phyloP scores from a whole-genome alignment of 2,113 vertebrate species.

The Pelobates fuscus region DNA sequence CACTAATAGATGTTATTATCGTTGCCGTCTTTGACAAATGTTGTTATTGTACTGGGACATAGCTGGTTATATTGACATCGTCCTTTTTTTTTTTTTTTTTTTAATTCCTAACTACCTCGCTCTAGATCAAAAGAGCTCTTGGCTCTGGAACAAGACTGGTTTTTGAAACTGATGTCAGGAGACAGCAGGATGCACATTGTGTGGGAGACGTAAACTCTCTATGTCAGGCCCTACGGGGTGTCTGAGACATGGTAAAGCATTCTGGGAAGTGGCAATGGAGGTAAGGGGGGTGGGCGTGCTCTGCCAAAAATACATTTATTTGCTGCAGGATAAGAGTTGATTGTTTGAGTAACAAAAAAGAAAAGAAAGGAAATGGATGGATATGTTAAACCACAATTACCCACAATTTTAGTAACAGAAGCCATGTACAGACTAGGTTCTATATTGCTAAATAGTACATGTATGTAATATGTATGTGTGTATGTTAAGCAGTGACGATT shows the following conservation, averaged over 20 bases:
- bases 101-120: background rate
- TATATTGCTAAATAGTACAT: no score
- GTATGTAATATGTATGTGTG: no score
- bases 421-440: no score
- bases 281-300: background rate
- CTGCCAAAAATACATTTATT: constrained; percentile 10
- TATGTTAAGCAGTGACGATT: no score
- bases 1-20: no score
- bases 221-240: constrained; percentile 39
- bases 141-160: constrained; percentile 2
- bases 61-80: no score
- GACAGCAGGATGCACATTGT: constrained; percentile 34
- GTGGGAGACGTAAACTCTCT: constrained; percentile 41
- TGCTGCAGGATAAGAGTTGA: background rate
- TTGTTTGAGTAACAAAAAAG: constrained; percentile 5
- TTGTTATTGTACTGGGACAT: no score
- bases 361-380: constrained; percentile 2
- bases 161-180: constrained; percentile 26
- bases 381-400: constrained; percentile 10
- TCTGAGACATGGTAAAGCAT: constrained; percentile 24
- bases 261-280: background rate
- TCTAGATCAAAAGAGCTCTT: constrained; percentile 12
- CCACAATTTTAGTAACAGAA: no score
- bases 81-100: no score
- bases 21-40: no score